Conservation (phyloP, 2,888 invertebrate species). For the Heliconius aoede region DNA sequence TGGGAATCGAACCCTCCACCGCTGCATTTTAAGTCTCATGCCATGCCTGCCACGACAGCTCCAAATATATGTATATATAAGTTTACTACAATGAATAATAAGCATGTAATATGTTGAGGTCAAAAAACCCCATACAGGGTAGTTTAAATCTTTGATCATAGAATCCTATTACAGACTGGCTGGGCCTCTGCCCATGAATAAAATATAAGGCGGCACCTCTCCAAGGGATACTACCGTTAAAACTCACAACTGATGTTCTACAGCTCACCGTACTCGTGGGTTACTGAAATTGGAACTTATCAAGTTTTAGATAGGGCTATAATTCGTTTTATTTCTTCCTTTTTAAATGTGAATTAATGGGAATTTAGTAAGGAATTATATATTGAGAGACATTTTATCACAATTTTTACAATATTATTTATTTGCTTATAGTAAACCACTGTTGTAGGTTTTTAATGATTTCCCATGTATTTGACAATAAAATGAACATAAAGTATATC, state of each 20-base stretch:
- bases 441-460: no score
- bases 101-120: constrained; percentile 28
- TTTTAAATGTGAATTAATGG: neutral
- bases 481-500: no score
- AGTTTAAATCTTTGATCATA: constrained; percentile 55
- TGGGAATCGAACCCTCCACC: neutral
- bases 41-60: neutral
- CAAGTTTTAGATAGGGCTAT: constrained; percentile 13
- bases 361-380: no score
- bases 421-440: no score
- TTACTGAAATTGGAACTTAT: constrained; percentile 14
- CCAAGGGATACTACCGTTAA: constrained; percentile 41
- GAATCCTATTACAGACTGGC: constrained; percentile 49
- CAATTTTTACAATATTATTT: no score
- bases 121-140: constrained; percentile 37
- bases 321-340: constrained; percentile 13
- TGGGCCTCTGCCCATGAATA: constrained; percentile 50
- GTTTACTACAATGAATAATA: constrained; percentile 10
- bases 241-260: constrained; percentile 42
- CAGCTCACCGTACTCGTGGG: constrained; percentile 36
- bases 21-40: neutral
- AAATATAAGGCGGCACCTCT: constrained; percentile 49
- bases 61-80: neutral
- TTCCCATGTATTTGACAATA: no score
- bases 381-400: no score